These are phyloP conservation scores for Smittia aterrima DNA, from an alignment of 2,888 invertebrate species.

Conservation along the genomic window DNA sequence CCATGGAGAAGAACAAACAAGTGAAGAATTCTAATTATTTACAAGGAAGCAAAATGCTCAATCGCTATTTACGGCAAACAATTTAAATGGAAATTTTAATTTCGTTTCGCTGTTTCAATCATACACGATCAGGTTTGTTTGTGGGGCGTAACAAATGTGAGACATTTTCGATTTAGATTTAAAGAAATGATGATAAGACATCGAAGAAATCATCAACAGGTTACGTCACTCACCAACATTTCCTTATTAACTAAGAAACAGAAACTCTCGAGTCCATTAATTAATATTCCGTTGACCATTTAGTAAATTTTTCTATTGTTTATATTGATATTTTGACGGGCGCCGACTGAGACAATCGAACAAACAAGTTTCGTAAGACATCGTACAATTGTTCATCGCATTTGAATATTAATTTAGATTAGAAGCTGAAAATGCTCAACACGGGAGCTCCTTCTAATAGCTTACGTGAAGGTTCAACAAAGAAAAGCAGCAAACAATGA, in stretches of 20 bases:
- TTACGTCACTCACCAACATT: too few species aligned
- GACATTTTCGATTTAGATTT: not conserved
- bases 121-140: not conserved
- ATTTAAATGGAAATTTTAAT: too few species aligned
- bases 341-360: not conserved
- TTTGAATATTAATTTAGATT: conserved; percentile 33
- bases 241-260: too few species aligned
- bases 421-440: not conserved
- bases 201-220: not conserved
- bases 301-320: not conserved
- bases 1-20: too few species aligned
- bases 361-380: not conserved
- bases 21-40: too few species aligned
- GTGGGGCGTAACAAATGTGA: not conserved
- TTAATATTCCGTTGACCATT: not conserved
- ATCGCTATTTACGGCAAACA: too few species aligned
- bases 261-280: not conserved
- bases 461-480: too few species aligned
- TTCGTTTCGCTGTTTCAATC: too few species aligned
- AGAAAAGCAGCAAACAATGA: too few species aligned
- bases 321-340: not conserved
- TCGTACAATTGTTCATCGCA: not conserved
- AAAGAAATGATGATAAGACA: too few species aligned
- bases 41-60: too few species aligned
- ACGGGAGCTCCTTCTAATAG: not conserved